phyloP scores from a whole-genome alignment of 2,888 invertebrate species.

The Agrochola lota region DNA sequence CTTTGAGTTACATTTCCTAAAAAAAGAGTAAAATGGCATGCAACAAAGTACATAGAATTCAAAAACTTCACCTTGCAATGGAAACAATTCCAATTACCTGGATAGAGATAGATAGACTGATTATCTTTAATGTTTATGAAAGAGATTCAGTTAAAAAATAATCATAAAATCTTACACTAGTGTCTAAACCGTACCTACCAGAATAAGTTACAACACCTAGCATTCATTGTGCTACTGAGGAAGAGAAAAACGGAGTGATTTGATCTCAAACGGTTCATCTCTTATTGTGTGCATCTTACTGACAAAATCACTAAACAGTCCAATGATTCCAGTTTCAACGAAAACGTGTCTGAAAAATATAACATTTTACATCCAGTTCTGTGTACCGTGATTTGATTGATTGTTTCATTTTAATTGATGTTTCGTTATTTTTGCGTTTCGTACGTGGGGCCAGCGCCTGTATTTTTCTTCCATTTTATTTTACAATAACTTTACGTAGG shows the following conservation, averaged over 20 bases:
- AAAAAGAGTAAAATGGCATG: not conserved
- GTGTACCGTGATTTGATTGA: constrained; percentile 45
- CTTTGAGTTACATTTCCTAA: not conserved
- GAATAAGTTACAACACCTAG: not conserved
- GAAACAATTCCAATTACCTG: not conserved
- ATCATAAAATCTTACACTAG: not conserved
- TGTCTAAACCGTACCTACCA: not conserved
- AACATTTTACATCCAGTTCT: constrained; percentile 35
- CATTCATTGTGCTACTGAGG: not conserved
- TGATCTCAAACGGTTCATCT: constrained; percentile 4
- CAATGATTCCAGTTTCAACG: constrained; percentile 19
- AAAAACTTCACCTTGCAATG: not conserved
- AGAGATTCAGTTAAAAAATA: not conserved
- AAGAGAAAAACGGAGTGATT: constrained; percentile 2
- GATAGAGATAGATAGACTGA: not conserved
- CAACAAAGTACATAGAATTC: not conserved
- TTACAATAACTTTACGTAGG: not conserved
- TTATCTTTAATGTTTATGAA: not conserved
- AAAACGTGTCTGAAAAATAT: constrained; percentile 35
- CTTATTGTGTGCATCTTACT: not conserved
- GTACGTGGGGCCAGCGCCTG: constrained; percentile 12
- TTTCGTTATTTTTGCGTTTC: constrained; percentile 51
- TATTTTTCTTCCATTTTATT: constrained; percentile 31
- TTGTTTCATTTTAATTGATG: constrained; percentile 61
- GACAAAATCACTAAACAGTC: constrained; percentile 22